Base-by-base conservation (phyloP, 2,797 vertebrate species). In the Perodicticus potto region DNA sequence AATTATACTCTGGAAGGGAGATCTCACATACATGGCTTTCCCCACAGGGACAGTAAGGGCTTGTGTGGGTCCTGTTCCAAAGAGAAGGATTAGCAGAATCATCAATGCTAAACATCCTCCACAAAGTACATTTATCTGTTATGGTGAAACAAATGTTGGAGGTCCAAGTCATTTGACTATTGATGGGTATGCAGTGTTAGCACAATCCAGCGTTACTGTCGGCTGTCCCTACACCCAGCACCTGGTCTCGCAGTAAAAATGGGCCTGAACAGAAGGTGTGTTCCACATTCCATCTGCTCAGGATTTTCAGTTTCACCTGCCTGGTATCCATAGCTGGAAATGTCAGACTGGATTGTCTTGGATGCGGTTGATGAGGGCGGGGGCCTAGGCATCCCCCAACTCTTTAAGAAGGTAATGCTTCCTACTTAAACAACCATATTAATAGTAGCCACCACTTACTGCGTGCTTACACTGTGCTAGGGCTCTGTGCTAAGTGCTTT, bases 261-360 rank as follows among this genome's bases (percentile, higher is more conserved):
- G 32, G 59, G 34, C 57, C 45, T 34, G 85, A 96, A 92, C 96
- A 96, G 97, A 97, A 96, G 94, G 95, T 86, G 65, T 0, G 45
- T 37, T 40, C 74, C 77, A 59, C 70, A 55, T 76, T 82, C 97
- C 94, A 96, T 94, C 96, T 97, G 96, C 80, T 97, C 82, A n/a
- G 85, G 88, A 74, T 85, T 96, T 91, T 92, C 85, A 84, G 4
- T 86, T 87, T 96, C 40, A 92, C 87, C 83, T 96, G 96, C 74
- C 84, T 92, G 78, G 5, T 45, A 63, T 43, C 29, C 11, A 74
- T 1, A 78, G 53, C 45, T 76, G 43, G 80, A 84, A 93, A 95
- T 9, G 83, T 77, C 87, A 76, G 67, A 57, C 65, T 12, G 65
- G 87, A 90, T 40, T 12, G 37, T 73, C 78, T 96, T 19, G 7